A percentile compares a stretch with the other conserved stretches of the same genome.
phyloP scores from a whole-genome alignment of 2,888 invertebrate species.

The Hemicrepidius hirtus region DNA sequence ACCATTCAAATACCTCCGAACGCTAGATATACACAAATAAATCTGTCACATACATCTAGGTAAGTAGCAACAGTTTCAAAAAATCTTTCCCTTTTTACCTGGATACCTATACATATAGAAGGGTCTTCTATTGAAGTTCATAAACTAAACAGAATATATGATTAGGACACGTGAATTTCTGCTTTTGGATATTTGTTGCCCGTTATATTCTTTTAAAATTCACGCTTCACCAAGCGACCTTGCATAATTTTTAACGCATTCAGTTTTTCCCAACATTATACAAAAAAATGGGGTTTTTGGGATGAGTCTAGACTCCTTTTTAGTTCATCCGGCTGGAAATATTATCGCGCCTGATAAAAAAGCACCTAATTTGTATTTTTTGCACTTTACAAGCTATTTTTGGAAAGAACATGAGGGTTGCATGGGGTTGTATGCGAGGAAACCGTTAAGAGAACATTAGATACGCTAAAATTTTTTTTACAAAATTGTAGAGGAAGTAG shows the following conservation, averaged over 20 bases:
- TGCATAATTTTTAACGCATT: slow-evolving; percentile 50
- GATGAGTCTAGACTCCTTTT: slow-evolving; percentile 44
- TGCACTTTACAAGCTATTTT: slow-evolving; percentile 29
- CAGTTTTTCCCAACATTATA: slow-evolving; percentile 32
- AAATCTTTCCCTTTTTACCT: slow-evolving; percentile 33
- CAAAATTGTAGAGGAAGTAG: too few species aligned
- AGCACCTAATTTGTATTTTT: slow-evolving; percentile 34
- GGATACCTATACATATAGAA: slow-evolving; percentile 9
- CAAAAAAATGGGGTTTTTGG: slow-evolving; percentile 32
- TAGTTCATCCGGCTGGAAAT: slow-evolving; percentile 37
- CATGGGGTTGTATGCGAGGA: not conserved
- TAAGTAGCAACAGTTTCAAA: slow-evolving; percentile 6
- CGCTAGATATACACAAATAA: not conserved
- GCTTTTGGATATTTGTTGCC: slow-evolving; percentile 44
- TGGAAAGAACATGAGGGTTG: slow-evolving; percentile 13
- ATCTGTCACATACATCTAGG: slow-evolving; percentile 12
- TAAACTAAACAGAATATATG: slow-evolving; percentile 31
- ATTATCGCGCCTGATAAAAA: slow-evolving; percentile 41
- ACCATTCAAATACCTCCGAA: not conserved
- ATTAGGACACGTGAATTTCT: slow-evolving; percentile 48
- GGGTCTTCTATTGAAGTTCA: slow-evolving; percentile 28
- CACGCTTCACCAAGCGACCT: slow-evolving; percentile 44
- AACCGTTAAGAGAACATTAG: slow-evolving; percentile 3
- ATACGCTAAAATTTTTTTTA: not conserved
- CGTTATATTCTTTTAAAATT: slow-evolving; percentile 45